These are phyloP conservation scores for Phyllotis vaccarum DNA, from an alignment of 2,797 vertebrate species.

Conservation along the genomic window DNA sequence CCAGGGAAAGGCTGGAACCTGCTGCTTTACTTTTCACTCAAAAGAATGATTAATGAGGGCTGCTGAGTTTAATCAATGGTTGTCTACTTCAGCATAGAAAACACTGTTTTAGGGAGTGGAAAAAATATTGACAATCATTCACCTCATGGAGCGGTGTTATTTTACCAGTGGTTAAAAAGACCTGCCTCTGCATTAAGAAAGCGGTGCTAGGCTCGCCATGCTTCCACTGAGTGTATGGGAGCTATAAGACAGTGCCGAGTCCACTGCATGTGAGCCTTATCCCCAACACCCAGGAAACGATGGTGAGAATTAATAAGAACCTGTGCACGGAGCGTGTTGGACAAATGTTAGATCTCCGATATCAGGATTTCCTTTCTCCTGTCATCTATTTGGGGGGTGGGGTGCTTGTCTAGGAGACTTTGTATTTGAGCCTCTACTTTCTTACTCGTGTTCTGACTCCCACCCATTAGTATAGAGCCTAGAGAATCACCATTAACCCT, in stretches of 20 bases:
- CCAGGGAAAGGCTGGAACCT: slow-evolving; percentile 62
- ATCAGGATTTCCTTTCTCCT: background rate
- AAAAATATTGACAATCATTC: slow-evolving; percentile 65
- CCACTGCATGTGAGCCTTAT: background rate
- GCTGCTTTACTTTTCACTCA: slow-evolving; percentile 74
- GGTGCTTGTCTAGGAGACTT: background rate
- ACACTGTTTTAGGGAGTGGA: slow-evolving; percentile 71
- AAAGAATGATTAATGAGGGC: slow-evolving; percentile 76
- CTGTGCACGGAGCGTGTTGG: background rate
- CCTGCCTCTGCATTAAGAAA: background rate
- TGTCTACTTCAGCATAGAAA: slow-evolving; percentile 73
- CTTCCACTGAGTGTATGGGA: background rate
- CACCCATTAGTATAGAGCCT: background rate
- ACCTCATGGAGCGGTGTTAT: slow-evolving; percentile 25
- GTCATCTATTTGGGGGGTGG: slow-evolving; percentile 9
- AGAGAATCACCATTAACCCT: background rate
- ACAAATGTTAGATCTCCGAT: background rate
- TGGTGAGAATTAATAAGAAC: background rate
- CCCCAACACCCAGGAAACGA: background rate
- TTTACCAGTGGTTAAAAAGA: slow-evolving; percentile 38
- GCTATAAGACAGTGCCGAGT: background rate
- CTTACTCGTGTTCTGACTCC: too few species aligned
- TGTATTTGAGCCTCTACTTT: background rate
- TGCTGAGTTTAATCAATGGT: slow-evolving; percentile 77
- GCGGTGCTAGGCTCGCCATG: background rate